Conservation (phyloP, 2,888 invertebrate genomes). For the Tachina fera region DNA sequence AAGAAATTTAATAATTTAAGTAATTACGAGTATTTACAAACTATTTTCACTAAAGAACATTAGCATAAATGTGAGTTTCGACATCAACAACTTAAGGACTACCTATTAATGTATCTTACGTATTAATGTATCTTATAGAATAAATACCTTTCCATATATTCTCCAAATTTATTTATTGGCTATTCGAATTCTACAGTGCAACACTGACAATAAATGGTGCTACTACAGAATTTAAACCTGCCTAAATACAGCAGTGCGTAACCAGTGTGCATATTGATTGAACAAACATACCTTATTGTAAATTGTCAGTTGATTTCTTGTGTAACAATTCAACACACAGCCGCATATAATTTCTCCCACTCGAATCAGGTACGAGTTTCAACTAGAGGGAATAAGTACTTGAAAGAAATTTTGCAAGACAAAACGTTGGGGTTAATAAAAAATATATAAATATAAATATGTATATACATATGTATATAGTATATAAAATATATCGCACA, state of each 20-base stretch:
- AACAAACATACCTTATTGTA: conserved; percentile 44
- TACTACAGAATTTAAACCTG: neutral
- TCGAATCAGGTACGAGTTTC: conserved; percentile 22
- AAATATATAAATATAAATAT: conserved; percentile 7
- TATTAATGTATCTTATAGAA: no score
- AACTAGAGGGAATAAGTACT: conserved; percentile 34
- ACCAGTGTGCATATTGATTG: conserved; percentile 33
- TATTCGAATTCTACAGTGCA: no score
- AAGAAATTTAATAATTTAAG: no score
- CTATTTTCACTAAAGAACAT: no score
- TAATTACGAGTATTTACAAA: no score
- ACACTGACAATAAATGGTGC: no score
- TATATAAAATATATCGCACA: conserved; percentile 37
- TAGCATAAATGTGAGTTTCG: no score
- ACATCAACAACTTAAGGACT: no score
- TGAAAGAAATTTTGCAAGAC: conserved; percentile 50
- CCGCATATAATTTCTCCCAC: neutral
- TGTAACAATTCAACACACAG: conserved; percentile 35
- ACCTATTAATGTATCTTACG: no score
- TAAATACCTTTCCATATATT: no score
- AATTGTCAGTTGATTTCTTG: conserved; percentile 65
- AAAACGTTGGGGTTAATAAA: conserved; percentile 68
- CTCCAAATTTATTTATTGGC: no score
- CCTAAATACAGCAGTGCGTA: neutral
- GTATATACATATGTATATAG: no score